These are phyloP conservation scores for Thamnaconus septentrionalis DNA, from an alignment of 2,113 vertebrate genomes.

Conservation along the genomic window DNA sequence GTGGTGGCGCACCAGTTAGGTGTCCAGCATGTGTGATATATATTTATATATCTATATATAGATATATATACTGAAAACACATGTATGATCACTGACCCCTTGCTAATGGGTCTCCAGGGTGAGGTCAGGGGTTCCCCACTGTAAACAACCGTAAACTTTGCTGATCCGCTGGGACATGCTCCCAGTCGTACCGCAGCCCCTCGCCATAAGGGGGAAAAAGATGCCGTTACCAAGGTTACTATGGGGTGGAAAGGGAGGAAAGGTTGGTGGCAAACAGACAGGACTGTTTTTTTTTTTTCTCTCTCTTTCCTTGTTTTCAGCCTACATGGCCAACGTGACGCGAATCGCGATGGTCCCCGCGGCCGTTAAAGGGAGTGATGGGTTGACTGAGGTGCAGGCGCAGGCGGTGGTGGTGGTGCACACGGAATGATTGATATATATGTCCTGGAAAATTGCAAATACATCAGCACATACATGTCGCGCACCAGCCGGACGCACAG, in stretches of 20 bases:
- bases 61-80: conserved; percentile 28
- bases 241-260: conserved; percentile 1
- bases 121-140: conserved; percentile 1
- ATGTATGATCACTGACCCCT: conserved; percentile 43
- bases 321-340: conserved; percentile 16
- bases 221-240: conserved; percentile 54
- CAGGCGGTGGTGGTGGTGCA: too few relatives aligned
- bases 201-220: neutral
- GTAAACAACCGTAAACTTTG: conserved; percentile 44
- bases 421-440: conserved; percentile 10
- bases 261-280: conserved; percentile 15
- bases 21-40: too few relatives aligned
- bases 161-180: conserved; percentile 33
- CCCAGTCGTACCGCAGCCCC: conserved; percentile 13
- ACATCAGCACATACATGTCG: neutral
- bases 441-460: conserved; percentile 23
- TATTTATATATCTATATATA: too few relatives aligned
- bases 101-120: conserved; percentile 46
- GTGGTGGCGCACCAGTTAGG: too few relatives aligned
- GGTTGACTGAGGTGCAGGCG: conserved; percentile 1
- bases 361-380: neutral
- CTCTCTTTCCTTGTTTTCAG: neutral
- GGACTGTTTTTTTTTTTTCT: conserved; percentile 22
- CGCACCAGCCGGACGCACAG: neutral
- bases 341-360: conserved; percentile 7